Evolutionary conservation across 2,888 invertebrate species (phyloP).

Genomic region (Cephus runcator): DNA sequence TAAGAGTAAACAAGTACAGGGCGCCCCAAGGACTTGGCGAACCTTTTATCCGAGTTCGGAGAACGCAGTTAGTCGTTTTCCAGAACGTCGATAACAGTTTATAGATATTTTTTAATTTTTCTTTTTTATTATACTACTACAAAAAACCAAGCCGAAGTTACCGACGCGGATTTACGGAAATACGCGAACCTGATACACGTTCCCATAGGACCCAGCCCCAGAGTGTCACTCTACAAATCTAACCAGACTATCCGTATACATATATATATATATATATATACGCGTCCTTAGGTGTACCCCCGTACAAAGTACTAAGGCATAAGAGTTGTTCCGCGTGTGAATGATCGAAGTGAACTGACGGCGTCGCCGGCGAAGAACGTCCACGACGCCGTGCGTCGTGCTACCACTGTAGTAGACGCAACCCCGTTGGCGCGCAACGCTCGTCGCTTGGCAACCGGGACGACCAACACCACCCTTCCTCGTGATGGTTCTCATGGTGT

Average conservation of each 20-base stretch:
- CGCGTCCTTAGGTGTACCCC: no score
- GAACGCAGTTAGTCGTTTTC: background rate
- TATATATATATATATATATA: no score
- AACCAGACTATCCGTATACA: background rate
- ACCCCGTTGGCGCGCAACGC: constrained; percentile 4
- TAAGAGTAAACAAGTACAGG: background rate
- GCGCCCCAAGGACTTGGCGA: background rate
- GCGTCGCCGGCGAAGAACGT: background rate
- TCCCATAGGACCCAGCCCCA: background rate
- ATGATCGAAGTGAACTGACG: background rate
- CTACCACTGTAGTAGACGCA: background rate
- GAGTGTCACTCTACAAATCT: background rate
- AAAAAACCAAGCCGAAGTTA: background rate
- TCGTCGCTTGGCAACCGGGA: background rate
- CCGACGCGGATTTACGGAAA: background rate
- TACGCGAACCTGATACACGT: background rate
- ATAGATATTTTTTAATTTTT: background rate
- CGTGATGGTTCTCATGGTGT: background rate
- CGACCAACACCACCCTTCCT: background rate
- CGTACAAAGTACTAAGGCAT: background rate
- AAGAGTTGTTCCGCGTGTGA: background rate
- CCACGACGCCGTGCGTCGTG: background rate
- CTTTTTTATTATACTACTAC: background rate
- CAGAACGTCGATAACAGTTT: background rate
- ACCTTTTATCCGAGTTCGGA: background rate